phyloP scores from a whole-genome alignment of 1,140 invertebrate species.

The Ceratosolen solmsi region DNA sequence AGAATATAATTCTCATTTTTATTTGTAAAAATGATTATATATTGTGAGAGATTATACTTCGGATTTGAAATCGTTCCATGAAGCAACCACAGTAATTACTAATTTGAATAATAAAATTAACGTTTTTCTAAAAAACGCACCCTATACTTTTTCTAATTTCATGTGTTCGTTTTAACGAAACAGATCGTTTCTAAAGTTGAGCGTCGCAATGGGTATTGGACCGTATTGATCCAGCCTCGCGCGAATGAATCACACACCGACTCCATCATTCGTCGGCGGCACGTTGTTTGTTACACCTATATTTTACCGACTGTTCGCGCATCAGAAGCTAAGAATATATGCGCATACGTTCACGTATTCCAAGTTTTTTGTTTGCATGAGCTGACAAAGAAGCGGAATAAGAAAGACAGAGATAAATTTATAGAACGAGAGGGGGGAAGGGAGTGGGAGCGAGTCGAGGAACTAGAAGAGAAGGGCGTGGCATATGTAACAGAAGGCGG shows the following conservation, averaged over 20 bases:
- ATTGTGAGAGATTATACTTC: too few species aligned
- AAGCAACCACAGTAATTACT: too few species aligned
- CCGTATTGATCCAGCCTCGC: not conserved
- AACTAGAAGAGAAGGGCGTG: constrained; percentile 42
- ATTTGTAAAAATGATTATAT: too few species aligned
- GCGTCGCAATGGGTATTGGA: not conserved
- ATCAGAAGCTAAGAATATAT: not conserved
- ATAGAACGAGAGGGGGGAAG: too few species aligned
- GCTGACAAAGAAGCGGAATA: not conserved
- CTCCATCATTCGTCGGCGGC: not conserved
- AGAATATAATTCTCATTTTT: too few species aligned
- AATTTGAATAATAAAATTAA: too few species aligned
- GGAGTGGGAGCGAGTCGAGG: constrained; percentile 4
- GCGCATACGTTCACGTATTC: too few species aligned
- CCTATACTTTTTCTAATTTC: too few species aligned
- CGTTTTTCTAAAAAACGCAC: too few species aligned
- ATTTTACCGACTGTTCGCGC: constrained; percentile 2
- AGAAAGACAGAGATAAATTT: constrained; percentile 16
- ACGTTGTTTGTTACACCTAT: not conserved
- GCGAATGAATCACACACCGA: constrained; percentile 16
- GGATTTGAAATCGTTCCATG: too few species aligned
- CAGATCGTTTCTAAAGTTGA: not conserved
- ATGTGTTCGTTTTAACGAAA: too few species aligned
- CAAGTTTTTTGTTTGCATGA: constrained; percentile 22
- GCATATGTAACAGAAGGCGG: constrained; percentile 20